Evolutionary conservation across 2,888 invertebrate genomes (phyloP).

Genomic region (Synanthedon myopaeformis): DNA sequence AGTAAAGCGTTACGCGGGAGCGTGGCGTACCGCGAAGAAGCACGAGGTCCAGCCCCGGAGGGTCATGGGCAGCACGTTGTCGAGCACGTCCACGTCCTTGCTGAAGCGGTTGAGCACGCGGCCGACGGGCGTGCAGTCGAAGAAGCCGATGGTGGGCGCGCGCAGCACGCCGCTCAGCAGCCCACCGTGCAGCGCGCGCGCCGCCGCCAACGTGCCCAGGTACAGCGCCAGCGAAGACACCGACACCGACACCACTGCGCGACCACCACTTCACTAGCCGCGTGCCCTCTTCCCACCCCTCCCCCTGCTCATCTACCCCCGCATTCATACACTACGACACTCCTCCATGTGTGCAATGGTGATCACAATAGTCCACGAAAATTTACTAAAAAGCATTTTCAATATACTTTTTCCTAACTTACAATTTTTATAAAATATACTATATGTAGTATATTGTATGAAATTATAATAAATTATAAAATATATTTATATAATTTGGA

Average conservation of each 20-base stretch:
- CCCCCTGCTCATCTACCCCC: too few relatives aligned
- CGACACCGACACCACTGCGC: constrained; percentile 71
- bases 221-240: constrained; percentile 76
- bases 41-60: constrained; percentile 78
- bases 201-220: constrained; percentile 74
- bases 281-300: not conserved
- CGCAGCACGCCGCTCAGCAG: constrained; percentile 75
- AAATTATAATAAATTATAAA: too few relatives aligned
- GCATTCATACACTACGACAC: too few relatives aligned
- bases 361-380: too few relatives aligned
- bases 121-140: constrained; percentile 84
- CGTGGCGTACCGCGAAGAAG: constrained; percentile 71
- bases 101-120: constrained; percentile 83
- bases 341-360: too few relatives aligned
- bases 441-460: too few relatives aligned
- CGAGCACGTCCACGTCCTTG: constrained; percentile 80
- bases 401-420: too few relatives aligned
- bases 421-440: too few relatives aligned
- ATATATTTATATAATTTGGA: too few relatives aligned
- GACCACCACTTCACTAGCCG: not conserved
- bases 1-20: not conserved
- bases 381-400: too few relatives aligned
- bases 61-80: constrained; percentile 78
- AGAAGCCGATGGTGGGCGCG: constrained; percentile 78
- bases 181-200: constrained; percentile 73